Conservation (phyloP, 2,113 vertebrate genomes). For the Aegotheles bennettii region DNA sequence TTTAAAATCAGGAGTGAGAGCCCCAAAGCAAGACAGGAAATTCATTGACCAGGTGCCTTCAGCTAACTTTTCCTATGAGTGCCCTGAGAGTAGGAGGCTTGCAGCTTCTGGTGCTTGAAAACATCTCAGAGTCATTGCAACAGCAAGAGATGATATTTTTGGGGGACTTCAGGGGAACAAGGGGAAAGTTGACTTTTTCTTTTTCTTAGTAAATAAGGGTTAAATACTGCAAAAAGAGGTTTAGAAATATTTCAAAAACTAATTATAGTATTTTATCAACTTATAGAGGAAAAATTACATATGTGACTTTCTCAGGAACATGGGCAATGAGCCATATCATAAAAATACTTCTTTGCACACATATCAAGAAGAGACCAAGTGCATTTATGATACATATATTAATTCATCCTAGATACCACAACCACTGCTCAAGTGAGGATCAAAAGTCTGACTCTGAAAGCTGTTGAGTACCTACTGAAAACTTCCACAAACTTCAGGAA, state of each 20-base stretch:
- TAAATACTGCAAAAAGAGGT: neutral
- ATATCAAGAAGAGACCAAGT: neutral
- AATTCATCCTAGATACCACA: neutral
- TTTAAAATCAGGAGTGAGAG: neutral
- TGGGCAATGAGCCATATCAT: constrained; percentile 24
- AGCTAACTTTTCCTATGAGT: neutral
- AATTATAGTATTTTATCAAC: neutral
- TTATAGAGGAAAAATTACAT: neutral
- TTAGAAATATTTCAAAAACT: neutral
- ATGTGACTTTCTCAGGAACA: constrained; percentile 43
- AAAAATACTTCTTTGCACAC: constrained; percentile 18
- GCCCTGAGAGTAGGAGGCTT: neutral
- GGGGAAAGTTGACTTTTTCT: neutral
- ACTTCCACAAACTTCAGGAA: neutral
- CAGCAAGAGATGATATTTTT: neutral
- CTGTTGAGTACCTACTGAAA: neutral
- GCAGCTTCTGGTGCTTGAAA: neutral
- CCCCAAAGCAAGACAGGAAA: neutral
- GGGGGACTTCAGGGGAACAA: neutral
- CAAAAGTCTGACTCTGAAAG: neutral
- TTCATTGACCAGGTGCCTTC: neutral
- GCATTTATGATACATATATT: neutral
- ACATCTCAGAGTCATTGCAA: neutral
- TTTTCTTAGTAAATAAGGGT: neutral
- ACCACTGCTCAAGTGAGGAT: neutral